A percentile compares a stretch with the other conserved stretches of the same genome.
Conservation (phyloP, 2,888 invertebrate species). For the Chironomus tentans region DNA sequence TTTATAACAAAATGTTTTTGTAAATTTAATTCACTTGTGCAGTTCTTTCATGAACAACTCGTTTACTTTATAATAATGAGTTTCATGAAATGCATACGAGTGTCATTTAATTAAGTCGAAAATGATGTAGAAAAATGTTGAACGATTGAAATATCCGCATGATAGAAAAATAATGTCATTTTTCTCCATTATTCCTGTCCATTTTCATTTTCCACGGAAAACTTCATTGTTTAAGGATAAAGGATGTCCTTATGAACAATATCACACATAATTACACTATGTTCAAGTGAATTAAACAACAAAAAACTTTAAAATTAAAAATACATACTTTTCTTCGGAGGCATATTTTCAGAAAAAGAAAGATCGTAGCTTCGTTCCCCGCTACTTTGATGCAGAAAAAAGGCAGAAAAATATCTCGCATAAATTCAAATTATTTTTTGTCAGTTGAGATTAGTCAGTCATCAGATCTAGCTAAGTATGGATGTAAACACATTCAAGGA, state of each 20-base stretch:
- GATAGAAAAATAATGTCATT: neutral
- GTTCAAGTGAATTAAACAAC: constrained; percentile 18
- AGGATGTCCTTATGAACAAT: neutral
- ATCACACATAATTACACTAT: neutral
- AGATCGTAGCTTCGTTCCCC: neutral
- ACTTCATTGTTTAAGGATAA: neutral
- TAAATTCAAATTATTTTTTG: too few species aligned
- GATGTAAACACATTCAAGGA: neutral
- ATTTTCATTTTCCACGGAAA: neutral
- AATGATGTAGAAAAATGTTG: too few species aligned
- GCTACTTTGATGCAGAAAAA: too few species aligned
- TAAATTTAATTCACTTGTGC: neutral
- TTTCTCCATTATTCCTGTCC: neutral
- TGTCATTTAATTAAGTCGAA: too few species aligned
- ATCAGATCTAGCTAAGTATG: neutral
- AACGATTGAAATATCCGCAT: neutral
- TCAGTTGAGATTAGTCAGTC: neutral
- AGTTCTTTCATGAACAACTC: neutral
- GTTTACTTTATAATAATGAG: neutral
- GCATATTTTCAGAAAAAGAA: constrained; percentile 21
- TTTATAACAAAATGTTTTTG: neutral
- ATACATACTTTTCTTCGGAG: constrained; percentile 14
- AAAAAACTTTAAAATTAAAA: neutral
- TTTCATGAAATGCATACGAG: too few species aligned
- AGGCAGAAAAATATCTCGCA: neutral